Base-by-base conservation (phyloP, 2,888 invertebrate genomes). In the Petrolisthes manimaculis region DNA sequence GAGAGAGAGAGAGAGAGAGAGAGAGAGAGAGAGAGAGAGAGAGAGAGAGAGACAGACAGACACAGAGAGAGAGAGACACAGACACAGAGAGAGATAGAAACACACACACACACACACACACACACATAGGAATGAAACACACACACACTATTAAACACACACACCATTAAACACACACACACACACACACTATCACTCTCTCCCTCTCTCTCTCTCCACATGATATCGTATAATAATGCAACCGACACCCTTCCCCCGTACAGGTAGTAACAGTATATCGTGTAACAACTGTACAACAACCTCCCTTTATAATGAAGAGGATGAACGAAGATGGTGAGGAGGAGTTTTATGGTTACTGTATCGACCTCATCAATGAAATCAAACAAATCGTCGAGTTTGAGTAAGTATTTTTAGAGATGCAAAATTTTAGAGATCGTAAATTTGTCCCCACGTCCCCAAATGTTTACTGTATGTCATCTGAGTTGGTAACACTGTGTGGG, bases 311-410 rank as follows among this genome's bases (percentile, higher is more conserved):
- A 18, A 93, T 93, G 91, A 92, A 92, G 83, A 80, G 80, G n/a
- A 90, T 89, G 6, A 90, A 90, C 21, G 87, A 85, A 84, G 91
- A 94, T 91, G 92, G 93, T 80, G 90, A 92, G 89, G 89, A 93
- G 0, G 92, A 92, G 67, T 94, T 92, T 92, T 92, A 92, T 86
- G 99, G 99, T 8, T 99, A 98, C 93, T 99, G 99, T 93, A 97
- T 99, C 90, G 99, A 99, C 92, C 94, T 99, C 37, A 96, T 99
- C 67, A 95, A 98, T 92, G 96, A 96, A 93, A 97, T 99, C 87
- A 95, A 96, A 61, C 94, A 95, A 87, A 95, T 96, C 85, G 95
- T 98, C 0, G 78, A 89, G 21, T 91, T 91, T 78, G 90, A 91
- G 90, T 91, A 67, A 82, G 91, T 88, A 55, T 74, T 71, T 83